Evolutionary conservation across 2,888 invertebrate genomes (phyloP).

Genomic region (Campaea margaritaria): DNA sequence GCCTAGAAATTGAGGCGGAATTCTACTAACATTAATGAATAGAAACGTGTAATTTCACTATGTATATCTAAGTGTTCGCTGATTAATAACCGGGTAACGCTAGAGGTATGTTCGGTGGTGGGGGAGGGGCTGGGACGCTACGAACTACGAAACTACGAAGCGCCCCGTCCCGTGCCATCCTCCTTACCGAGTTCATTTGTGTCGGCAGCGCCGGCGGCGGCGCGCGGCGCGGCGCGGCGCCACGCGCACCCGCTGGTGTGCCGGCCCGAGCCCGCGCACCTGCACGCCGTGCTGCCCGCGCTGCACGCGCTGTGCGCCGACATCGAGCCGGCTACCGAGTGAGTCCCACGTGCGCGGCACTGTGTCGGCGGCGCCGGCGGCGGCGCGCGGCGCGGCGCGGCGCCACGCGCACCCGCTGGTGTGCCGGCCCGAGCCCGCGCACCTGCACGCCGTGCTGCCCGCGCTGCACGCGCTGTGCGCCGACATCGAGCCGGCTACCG

Average conservation of each 20-base stretch:
- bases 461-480: slow-evolving; percentile 93
- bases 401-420: slow-evolving; percentile 82
- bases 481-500: slow-evolving; percentile 90
- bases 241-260: slow-evolving; percentile 86
- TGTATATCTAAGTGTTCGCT: too few relatives aligned
- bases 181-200: too few relatives aligned
- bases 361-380: too few relatives aligned
- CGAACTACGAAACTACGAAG: too few relatives aligned
- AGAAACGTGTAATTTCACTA: too few relatives aligned
- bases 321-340: slow-evolving; percentile 89
- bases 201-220: background rate
- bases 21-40: too few relatives aligned
- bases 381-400: slow-evolving; percentile 14
- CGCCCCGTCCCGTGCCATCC: too few relatives aligned
- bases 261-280: slow-evolving; percentile 88
- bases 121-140: too few relatives aligned
- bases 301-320: slow-evolving; percentile 93
- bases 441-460: slow-evolving; percentile 92
- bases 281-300: slow-evolving; percentile 92
- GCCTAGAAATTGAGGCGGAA: too few relatives aligned
- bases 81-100: too few relatives aligned
- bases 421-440: slow-evolving; percentile 88
- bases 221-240: slow-evolving; percentile 28
- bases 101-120: too few relatives aligned
- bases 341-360: too few relatives aligned